Conservation (phyloP, 2,113 vertebrate genomes). For the Cyphomyrus discorhynchus region DNA sequence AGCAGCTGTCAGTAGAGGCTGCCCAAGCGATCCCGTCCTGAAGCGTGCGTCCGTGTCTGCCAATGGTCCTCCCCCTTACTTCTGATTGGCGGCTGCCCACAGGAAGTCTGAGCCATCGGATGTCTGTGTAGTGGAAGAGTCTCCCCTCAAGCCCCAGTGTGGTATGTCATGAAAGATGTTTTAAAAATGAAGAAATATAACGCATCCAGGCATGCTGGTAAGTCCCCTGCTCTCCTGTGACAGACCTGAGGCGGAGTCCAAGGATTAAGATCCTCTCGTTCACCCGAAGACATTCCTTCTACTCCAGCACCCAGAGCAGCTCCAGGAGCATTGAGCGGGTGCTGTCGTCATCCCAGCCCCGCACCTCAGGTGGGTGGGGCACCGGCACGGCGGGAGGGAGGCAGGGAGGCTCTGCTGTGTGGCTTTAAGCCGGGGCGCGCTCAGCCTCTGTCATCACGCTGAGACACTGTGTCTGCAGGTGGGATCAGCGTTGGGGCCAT, state of each 20-base stretch:
- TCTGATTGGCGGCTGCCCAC: slow-evolving; percentile 4
- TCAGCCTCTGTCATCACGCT: neutral
- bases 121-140: slow-evolving; percentile 79
- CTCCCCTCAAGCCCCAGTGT: slow-evolving; percentile 72
- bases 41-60: neutral
- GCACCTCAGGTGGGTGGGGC: slow-evolving; percentile 29
- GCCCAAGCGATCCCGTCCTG: neutral
- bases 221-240: slow-evolving; percentile 32
- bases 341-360: slow-evolving; percentile 50
- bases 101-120: slow-evolving; percentile 71
- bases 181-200: neutral
- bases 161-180: slow-evolving; percentile 55
- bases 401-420: no score
- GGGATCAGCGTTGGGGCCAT: slow-evolving; percentile 42
- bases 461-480: slow-evolving; percentile 37
- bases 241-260: slow-evolving; percentile 78
- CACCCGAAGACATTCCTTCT: slow-evolving; percentile 67
- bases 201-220: neutral
- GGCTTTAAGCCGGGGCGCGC: neutral
- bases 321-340: slow-evolving; percentile 64
- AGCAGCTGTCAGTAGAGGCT: neutral
- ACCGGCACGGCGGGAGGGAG: neutral
- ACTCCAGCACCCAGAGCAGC: slow-evolving; percentile 58
- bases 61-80: neutral
- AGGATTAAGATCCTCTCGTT: slow-evolving; percentile 70